These are phyloP conservation scores for Heliconius aoede DNA, from an alignment of 2,888 invertebrate species.

Conservation along the genomic window DNA sequence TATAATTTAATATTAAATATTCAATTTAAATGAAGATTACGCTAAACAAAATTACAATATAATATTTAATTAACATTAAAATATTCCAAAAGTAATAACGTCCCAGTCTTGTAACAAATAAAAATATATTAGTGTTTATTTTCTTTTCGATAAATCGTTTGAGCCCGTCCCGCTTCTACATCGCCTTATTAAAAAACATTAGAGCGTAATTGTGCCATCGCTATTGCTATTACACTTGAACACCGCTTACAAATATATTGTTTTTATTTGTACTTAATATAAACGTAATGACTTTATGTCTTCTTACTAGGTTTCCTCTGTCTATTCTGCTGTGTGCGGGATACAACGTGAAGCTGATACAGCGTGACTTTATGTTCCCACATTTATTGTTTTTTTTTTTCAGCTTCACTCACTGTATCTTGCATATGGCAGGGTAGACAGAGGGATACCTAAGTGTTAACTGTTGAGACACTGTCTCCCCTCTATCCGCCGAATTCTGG, in stretches of 20 bases:
- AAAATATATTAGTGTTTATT: constrained; percentile 12
- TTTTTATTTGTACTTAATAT: constrained; percentile 18
- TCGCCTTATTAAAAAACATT: constrained; percentile 29
- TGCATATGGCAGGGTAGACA: too few species aligned
- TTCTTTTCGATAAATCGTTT: constrained; percentile 21
- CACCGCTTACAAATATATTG: constrained; percentile 27
- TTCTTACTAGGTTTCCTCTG: too few species aligned
- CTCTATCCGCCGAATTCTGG: too few species aligned
- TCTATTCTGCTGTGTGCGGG: too few species aligned
- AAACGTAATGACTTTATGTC: neutral
- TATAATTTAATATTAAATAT: too few species aligned
- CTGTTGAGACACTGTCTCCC: too few species aligned
- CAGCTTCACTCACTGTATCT: too few species aligned
- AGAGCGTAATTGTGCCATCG: constrained; percentile 24
- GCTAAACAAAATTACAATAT: neutral
- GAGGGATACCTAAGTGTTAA: too few species aligned
- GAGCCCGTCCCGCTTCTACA: constrained; percentile 26
- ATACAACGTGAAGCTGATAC: too few species aligned
- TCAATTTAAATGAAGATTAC: too few species aligned
- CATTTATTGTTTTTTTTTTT: too few species aligned
- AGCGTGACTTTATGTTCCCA: too few species aligned
- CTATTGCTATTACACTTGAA: constrained; percentile 24
- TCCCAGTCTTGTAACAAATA: constrained; percentile 7
- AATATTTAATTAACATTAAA: neutral
- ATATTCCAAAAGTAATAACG: constrained; percentile 4